These are phyloP conservation scores for Rotaria socialis DNA, from an alignment of 2,888 invertebrate species.

Conservation along the genomic window DNA sequence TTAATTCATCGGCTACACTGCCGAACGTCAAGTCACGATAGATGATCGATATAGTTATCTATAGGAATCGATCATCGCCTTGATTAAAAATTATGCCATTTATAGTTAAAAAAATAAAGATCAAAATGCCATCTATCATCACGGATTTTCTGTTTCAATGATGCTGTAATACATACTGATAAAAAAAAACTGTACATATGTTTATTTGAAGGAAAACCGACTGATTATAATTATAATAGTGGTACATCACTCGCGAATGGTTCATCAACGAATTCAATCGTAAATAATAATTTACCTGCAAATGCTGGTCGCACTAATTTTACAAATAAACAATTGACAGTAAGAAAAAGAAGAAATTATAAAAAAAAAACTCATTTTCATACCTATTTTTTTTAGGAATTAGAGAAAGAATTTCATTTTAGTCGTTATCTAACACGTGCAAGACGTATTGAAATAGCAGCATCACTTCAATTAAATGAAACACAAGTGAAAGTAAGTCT, in stretches of 20 bases:
- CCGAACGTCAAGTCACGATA: not conserved
- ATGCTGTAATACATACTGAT: not conserved
- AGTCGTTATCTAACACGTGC: slow-evolving; percentile 96
- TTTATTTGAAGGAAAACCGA: slow-evolving; percentile 31
- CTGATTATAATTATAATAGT: slow-evolving; percentile 24
- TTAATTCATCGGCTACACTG: slow-evolving; percentile 16
- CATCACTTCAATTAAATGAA: slow-evolving; percentile 88
- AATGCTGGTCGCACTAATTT: slow-evolving; percentile 83
- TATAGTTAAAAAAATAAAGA: not conserved
- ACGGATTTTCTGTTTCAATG: not conserved
- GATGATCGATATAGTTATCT: not conserved
- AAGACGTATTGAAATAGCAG: slow-evolving; percentile 92
- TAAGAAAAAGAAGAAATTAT: not conserved
- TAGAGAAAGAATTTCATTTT: slow-evolving; percentile 98
- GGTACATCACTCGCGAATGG: not conserved
- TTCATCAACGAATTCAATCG: slow-evolving; percentile 4
- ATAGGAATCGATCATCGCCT: not conserved
- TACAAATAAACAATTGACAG: slow-evolving; percentile 93
- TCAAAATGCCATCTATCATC: slow-evolving; percentile 15
- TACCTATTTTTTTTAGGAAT: slow-evolving; percentile 63
- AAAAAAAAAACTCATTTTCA: not conserved
- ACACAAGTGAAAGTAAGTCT: slow-evolving; percentile 67
- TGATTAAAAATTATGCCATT: slow-evolving; percentile 25
- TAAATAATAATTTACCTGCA: not conserved
- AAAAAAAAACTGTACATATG: not conserved